Evolutionary conservation across 2,888 invertebrate genomes (phyloP).

Genomic region (Pachycephus smyrnensis): DNA sequence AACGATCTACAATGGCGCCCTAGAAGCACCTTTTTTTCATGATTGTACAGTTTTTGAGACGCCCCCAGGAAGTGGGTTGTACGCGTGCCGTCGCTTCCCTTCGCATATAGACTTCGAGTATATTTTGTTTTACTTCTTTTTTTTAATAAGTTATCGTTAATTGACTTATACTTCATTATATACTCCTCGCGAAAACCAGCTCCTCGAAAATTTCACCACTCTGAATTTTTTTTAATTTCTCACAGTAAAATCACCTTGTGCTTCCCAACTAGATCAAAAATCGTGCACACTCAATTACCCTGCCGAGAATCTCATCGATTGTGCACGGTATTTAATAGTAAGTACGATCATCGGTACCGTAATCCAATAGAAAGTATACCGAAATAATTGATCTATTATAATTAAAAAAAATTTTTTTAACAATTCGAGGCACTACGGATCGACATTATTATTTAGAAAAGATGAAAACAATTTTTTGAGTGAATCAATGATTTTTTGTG

Average conservation of each 20-base stretch:
- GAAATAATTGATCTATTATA: background rate
- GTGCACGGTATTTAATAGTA: background rate
- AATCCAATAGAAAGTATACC: background rate
- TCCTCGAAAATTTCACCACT: background rate
- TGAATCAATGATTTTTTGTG: background rate
- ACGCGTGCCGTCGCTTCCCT: slow-evolving; percentile 22
- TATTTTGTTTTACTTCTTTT: background rate
- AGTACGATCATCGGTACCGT: background rate
- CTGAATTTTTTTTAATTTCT: background rate
- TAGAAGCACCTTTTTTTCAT: slow-evolving; percentile 29
- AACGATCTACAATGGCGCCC: slow-evolving; percentile 22
- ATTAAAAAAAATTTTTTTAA: background rate
- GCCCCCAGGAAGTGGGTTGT: slow-evolving; percentile 29
- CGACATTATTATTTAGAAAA: background rate
- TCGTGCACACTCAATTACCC: too few species aligned
- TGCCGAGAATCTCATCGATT: background rate
- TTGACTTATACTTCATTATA: slow-evolving; percentile 40
- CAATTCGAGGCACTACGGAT: background rate
- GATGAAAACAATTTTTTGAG: background rate
- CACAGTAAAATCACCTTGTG: slow-evolving; percentile 2
- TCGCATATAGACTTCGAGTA: slow-evolving; percentile 18
- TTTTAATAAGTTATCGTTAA: slow-evolving; percentile 34
- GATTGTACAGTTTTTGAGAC: slow-evolving; percentile 43
- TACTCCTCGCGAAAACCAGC: slow-evolving; percentile 24
- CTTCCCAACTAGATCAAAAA: background rate